Percentiles rank a stretch among this genome's conserved stretches.
Conservation (phyloP, 2,113 vertebrate genomes). For the Ceyx margarethae region DNA sequence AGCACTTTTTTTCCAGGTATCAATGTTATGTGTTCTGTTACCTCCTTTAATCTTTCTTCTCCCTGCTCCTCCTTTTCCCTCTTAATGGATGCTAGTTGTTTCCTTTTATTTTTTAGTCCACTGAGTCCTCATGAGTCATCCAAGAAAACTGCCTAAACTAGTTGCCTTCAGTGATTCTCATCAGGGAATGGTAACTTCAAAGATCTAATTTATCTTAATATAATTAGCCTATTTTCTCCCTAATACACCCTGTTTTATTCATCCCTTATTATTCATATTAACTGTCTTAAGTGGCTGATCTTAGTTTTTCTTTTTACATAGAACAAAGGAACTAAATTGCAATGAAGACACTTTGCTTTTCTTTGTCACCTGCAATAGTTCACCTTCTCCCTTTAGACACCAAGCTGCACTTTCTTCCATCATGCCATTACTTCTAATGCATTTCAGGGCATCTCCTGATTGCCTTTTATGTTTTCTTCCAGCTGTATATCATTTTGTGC, state of each 20-base stretch:
- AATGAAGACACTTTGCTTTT: not conserved
- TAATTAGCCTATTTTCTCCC: not conserved
- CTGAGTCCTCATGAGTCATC: fast-evolving
- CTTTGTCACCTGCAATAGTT: not conserved
- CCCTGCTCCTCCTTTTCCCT: not conserved
- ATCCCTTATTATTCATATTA: not conserved
- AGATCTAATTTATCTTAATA: not conserved
- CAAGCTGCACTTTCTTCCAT: not conserved
- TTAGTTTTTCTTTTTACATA: not conserved
- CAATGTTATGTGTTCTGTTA: not conserved
- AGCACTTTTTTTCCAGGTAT: not conserved
- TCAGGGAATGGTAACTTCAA: not conserved
- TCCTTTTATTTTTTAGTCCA: not conserved
- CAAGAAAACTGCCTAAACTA: not conserved
- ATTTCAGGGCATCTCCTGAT: conserved; percentile 19
- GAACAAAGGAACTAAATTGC: not conserved
- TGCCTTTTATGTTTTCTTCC: conserved; percentile 29
- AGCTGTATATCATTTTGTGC: not conserved
- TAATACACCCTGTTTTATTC: not conserved
- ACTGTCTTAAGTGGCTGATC: not conserved
- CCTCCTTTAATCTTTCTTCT: not conserved
- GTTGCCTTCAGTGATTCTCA: not conserved
- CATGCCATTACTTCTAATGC: not conserved
- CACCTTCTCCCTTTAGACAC: not conserved
- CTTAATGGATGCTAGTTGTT: not conserved